Evolutionary conservation across 2,888 invertebrate species (phyloP), one percentile per base, ranked within the genome.

Genomic region (Palloptera scutellata): DNA sequence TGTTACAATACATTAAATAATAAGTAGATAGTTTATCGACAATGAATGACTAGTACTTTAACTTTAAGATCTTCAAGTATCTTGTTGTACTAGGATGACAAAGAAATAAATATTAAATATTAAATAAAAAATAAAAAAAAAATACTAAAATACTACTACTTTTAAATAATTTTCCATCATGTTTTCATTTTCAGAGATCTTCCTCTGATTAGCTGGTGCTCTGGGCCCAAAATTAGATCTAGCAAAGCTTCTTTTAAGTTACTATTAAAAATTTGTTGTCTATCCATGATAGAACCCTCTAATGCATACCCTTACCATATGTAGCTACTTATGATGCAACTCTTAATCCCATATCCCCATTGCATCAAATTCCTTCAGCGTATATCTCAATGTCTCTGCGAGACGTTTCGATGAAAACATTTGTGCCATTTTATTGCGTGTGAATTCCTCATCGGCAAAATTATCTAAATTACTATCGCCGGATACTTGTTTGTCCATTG

Each of bases 361-460:
- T 1, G 77, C 73, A 59, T 84, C 77, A n/a, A 82, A 83, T 57
- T 78, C 71, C 43, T 74, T 76, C 58, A 84, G 63, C 1, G 79
- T 78, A 57, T 76, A 81, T 52, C 74, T 76, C 66, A 83, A 68
- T 0, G 77, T 78, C 20, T 81, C 77, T 2, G 68, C 69, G 45
- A 82, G 61, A n/a, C 81, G 78, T 3, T 73, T 60, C 0, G 83
- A 79, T 3, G 69, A 30, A 48, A 78, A 80, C 75, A 80, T 80
- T 63, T 79, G 72, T 13, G 72, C 72, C 0, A 73, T 15, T 64
- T 80, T 80, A 10, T 73, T 75, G 19, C 72, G 70, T 1, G 76
- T 75, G 61, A 78, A 78, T 3, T 80, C 78, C 1, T 72, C 76
- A 20, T 81, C 75, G 10, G 70, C 51, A 6, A 81, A 79, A 57